Base-by-base conservation (phyloP, 2,113 vertebrate genomes). In the Dryoscopus gambensis region DNA sequence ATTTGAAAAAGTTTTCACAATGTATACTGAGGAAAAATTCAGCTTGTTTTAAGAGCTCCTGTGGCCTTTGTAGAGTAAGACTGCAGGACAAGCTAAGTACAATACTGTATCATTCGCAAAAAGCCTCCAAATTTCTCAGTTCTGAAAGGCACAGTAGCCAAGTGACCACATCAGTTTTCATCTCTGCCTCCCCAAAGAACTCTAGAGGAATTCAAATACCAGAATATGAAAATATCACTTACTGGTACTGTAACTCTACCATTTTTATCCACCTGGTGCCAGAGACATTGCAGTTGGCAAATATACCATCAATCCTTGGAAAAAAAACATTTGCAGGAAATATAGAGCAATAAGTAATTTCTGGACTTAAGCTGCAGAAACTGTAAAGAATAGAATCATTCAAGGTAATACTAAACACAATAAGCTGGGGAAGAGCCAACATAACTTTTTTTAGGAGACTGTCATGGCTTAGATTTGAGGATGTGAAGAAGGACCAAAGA, bases 1-100 rank as follows among this genome's bases (percentile, higher is more conserved):
- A 53, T 76, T 93, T 93, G 87, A 80, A 89, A 73, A 88, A 87
- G 75, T 83, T 96, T 96, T 97, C 94, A 70, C 56, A 83, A 86
- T 31, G 67, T 49, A 47, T 6, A 35, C 0, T 20, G 22, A 88
- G 22, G 28, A 74, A 90, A 91, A 96, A 86, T 19, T 67, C 6
- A 74, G 37, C 55, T 80, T n/a, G 11, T 65, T 94, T 93, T 81
- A 90, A 89, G 78, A 84, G 78, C 10, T 71, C 25, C 44, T 30
- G 16, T 46, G 55, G 79, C 68, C 44, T 47, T 27, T 42, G 19
- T 13, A 60, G 47, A 52, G 27, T 21, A 77, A 74, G 22, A 63
- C 40, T 70, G 24, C 6, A 80, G 55, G 70, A 85, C 2, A 12
- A 93, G 89, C 2, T 0, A 53, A 79, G 30, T 23, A 59, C 56